Conservation (phyloP, 2,888 invertebrate genomes). For the Suillia variegata region DNA sequence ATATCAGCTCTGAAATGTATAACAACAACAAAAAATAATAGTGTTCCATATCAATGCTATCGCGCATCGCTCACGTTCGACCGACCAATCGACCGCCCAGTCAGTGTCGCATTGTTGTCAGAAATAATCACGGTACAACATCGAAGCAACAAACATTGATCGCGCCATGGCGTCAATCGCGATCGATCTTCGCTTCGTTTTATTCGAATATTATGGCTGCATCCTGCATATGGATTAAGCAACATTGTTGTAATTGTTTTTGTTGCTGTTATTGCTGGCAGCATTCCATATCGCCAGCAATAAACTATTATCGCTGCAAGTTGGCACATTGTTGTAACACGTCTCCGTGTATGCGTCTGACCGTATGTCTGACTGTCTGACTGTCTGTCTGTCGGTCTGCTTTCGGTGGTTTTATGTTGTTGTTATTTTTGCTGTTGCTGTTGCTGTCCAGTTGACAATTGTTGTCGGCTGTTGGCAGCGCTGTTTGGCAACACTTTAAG, state of each 20-base stretch:
- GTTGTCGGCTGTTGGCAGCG: not conserved
- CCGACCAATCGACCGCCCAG: not conserved
- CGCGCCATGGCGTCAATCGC: constrained; percentile 1
- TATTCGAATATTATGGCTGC: not conserved
- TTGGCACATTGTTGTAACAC: not conserved
- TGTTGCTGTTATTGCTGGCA: not conserved
- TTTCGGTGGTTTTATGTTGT: not conserved
- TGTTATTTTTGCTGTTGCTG: not conserved
- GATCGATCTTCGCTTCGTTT: not conserved
- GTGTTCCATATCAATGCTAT: not conserved
- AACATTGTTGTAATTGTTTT: not conserved
- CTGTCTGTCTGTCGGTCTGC: not conserved
- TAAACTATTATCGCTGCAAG: constrained; percentile 3
- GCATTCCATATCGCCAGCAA: not conserved
- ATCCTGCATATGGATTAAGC: not conserved
- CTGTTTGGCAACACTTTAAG: constrained; percentile 16
- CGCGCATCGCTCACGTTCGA: not conserved
- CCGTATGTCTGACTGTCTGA: not conserved
- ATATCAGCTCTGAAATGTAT: no score
- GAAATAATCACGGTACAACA: not conserved
- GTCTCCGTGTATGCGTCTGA: not conserved
- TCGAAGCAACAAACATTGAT: not conserved
- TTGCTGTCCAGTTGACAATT: not conserved
- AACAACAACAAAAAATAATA: not conserved
- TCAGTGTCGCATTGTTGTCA: not conserved